A percentile compares a stretch with the other conserved stretches of the same genome.
Conservation (phyloP, 2,113 vertebrate genomes). For the Eurypyga helias region DNA sequence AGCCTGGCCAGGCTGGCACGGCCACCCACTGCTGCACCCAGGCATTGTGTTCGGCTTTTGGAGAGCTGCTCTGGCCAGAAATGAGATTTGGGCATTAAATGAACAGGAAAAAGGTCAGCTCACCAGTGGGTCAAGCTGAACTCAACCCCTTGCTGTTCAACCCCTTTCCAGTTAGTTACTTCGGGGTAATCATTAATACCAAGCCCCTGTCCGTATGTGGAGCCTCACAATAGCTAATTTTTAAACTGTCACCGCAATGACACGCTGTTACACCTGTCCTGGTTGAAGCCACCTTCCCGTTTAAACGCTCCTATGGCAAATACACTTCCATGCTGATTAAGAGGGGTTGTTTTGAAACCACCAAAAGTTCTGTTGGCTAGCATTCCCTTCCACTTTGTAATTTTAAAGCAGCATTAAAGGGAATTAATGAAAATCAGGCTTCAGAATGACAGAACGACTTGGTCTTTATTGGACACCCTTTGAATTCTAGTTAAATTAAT, state of each 20-base stretch:
- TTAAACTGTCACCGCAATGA: background rate
- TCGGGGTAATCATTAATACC: constrained; percentile 43
- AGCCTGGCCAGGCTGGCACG: background rate
- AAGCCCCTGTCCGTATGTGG: background rate
- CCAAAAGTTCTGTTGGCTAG: background rate
- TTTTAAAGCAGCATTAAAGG: constrained; percentile 20
- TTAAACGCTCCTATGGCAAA: background rate
- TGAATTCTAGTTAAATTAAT: constrained; percentile 48
- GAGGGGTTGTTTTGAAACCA: background rate
- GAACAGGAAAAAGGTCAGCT: background rate
- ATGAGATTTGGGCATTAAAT: background rate
- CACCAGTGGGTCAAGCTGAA: constrained; percentile 38
- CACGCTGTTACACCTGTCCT: background rate
- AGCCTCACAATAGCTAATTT: constrained; percentile 46
- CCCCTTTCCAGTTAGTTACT: constrained; percentile 2
- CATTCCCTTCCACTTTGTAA: constrained; percentile 6
- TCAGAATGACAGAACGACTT: background rate
- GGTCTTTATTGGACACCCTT: background rate
- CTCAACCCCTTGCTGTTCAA: background rate
- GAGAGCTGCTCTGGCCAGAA: background rate
- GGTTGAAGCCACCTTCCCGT: background rate
- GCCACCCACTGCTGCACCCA: rapidly evolving
- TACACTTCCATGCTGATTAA: background rate
- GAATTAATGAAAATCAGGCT: constrained; percentile 28
- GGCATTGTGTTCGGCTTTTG: background rate